A percentile compares a stretch with the other conserved stretches of the same genome.
phyloP scores from a whole-genome alignment of 2,888 invertebrate species.

The Phania funesta region DNA sequence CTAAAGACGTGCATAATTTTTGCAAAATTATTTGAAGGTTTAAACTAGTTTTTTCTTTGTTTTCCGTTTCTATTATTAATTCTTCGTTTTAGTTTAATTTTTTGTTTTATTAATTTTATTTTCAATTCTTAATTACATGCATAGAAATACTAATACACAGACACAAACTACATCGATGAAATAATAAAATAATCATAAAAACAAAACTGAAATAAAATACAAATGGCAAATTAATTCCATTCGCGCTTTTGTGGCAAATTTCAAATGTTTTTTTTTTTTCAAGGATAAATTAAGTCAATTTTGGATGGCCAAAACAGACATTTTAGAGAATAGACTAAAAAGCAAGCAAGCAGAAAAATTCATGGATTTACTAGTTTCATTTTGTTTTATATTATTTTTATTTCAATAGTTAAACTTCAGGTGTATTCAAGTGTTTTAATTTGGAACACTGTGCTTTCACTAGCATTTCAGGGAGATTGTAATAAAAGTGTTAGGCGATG shows the following conservation, averaged over 20 bases:
- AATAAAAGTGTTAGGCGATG: no score
- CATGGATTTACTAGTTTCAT: constrained; percentile 18
- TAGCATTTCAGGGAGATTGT: no score
- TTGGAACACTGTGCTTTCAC: background rate
- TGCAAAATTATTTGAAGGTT: constrained; percentile 76
- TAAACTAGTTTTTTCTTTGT: constrained; percentile 51
- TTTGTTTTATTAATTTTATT: constrained; percentile 24
- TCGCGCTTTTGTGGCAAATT: constrained; percentile 56
- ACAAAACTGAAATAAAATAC: constrained; percentile 25
- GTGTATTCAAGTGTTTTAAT: constrained; percentile 36
- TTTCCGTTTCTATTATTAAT: background rate
- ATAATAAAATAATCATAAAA: constrained; percentile 37
- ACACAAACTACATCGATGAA: constrained; percentile 21
- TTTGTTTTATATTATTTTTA: constrained; percentile 8
- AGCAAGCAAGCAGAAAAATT: constrained; percentile 46
- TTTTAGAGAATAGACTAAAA: constrained; percentile 40
- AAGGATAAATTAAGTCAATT: constrained; percentile 62
- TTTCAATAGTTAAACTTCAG: constrained; percentile 6
- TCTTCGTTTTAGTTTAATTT: constrained; percentile 1
- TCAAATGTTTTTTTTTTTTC: constrained; percentile 45
- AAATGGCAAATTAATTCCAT: constrained; percentile 63
- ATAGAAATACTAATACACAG: constrained; percentile 40
- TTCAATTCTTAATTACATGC: constrained; percentile 74
- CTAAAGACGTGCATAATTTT: constrained; percentile 74
- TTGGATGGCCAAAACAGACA: constrained; percentile 26